A percentile compares a stretch with the other conserved stretches of the same genome.
Conservation (phyloP, 2,797 vertebrate genomes). For the Argyrosomus regius region DNA sequence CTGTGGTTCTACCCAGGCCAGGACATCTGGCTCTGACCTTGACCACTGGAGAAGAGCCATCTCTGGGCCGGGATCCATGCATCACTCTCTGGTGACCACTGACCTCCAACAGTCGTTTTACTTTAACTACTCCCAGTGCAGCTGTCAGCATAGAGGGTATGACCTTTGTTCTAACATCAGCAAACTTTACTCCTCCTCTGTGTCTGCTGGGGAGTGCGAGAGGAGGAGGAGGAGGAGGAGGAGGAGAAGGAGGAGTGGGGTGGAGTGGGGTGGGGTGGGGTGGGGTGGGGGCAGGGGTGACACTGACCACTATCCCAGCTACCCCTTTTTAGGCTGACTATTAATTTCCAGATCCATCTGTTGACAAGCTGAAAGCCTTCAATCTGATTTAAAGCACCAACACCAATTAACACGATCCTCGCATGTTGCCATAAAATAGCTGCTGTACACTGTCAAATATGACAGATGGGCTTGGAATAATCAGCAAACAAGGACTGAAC, state of each 20-base stretch:
- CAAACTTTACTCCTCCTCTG: conserved; percentile 62
- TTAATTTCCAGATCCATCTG: conserved; percentile 60
- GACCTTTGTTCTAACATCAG: conserved; percentile 71
- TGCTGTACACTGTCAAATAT: conserved; percentile 62
- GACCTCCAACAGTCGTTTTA: conserved; percentile 73
- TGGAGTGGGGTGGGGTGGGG: too few species aligned
- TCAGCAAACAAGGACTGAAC: conserved; percentile 50
- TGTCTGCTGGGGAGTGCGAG: conserved; percentile 3
- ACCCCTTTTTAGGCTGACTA: conserved; percentile 38
- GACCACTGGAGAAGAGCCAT: conserved; percentile 74
- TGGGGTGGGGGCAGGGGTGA: background rate
- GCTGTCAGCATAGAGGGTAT: conserved; percentile 60
- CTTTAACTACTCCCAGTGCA: conserved; percentile 71
- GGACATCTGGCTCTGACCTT: conserved; percentile 81
- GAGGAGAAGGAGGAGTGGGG: too few species aligned
- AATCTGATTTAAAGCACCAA: conserved; percentile 40
- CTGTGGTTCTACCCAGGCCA: conserved; percentile 52
- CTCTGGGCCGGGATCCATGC: conserved; percentile 71
- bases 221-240: too few species aligned
- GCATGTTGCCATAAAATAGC: conserved; percentile 39
- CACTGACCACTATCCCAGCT: conserved; percentile 43
- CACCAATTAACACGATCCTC: conserved; percentile 61
- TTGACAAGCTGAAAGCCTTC: conserved; percentile 48
- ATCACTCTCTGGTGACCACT: conserved; percentile 75
- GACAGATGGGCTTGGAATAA: conserved; percentile 65